Evolutionary conservation across 2,888 invertebrate genomes (phyloP).

Genomic region (Carcina quercana): DNA sequence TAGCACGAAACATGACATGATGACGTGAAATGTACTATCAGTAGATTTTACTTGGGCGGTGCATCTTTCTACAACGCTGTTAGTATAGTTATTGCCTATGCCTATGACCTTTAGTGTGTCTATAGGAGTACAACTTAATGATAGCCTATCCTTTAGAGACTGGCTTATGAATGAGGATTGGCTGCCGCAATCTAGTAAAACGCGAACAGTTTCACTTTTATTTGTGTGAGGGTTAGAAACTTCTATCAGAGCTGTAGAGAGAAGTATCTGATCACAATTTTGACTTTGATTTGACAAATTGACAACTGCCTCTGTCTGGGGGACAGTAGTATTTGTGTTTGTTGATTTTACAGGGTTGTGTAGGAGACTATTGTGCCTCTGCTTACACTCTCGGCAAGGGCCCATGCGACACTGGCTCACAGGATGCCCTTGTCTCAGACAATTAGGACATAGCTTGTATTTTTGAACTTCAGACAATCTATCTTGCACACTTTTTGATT

Average conservation of each 20-base stretch:
- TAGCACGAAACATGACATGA: conserved; percentile 14
- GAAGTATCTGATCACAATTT: conserved; percentile 2
- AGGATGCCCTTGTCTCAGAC: conserved; percentile 18
- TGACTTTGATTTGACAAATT: conserved; percentile 1
- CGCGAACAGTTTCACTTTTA: conserved; percentile 5
- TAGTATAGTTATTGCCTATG: conserved; percentile 12
- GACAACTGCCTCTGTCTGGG: background rate
- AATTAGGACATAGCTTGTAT: conserved; percentile 18
- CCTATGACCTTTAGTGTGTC: conserved; percentile 13
- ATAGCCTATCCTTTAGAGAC: conserved; percentile 8
- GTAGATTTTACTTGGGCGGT: conserved; percentile 10
- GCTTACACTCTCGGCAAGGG: conserved; percentile 18
- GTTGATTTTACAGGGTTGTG: conserved; percentile 8
- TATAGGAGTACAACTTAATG: conserved; percentile 3
- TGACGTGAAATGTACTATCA: conserved; percentile 9
- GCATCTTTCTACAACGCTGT: conserved; percentile 12
- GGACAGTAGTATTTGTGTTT: background rate
- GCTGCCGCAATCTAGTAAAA: conserved; percentile 11
- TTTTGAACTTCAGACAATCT: conserved; percentile 10
- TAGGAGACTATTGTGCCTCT: conserved; percentile 19
- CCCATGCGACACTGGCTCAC: conserved; percentile 18
- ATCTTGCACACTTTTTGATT: conserved; percentile 13
- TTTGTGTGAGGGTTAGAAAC: conserved; percentile 13
- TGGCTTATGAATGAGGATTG: conserved; percentile 10
- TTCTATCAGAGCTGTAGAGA: conserved; percentile 14